Evolutionary conservation across 1,140 invertebrate genomes (phyloP).

Genomic region (Sesamia nonagrioides): DNA sequence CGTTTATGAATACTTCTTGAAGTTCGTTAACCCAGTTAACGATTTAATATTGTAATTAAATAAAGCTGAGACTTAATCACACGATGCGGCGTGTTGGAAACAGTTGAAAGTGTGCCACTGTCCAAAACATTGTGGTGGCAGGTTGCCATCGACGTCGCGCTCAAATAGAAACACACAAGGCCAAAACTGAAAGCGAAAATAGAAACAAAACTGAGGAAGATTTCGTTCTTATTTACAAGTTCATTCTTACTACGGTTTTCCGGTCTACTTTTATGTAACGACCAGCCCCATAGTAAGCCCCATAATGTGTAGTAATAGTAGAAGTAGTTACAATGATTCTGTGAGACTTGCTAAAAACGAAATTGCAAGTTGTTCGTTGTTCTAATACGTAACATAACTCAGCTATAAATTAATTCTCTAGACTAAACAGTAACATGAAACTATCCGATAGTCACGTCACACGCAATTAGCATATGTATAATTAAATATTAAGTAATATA

Average conservation of each 20-base stretch:
- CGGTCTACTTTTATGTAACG: slow-evolving; percentile 34
- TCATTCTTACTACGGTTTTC: slow-evolving; percentile 21
- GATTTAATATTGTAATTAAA: slow-evolving; percentile 80
- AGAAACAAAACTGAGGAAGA: slow-evolving; percentile 69
- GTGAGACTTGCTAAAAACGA: slow-evolving; percentile 11
- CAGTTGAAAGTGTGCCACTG: slow-evolving; percentile 73
- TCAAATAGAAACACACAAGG: slow-evolving; percentile 79
- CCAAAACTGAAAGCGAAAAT: slow-evolving; percentile 81
- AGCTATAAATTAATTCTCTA: slow-evolving; percentile 3
- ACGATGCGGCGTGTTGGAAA: slow-evolving; percentile 56
- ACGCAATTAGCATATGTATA: background rate
- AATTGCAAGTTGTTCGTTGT: slow-evolving; percentile 34
- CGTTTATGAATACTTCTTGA: slow-evolving; percentile 69
- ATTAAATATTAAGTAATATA: slow-evolving; percentile 1
- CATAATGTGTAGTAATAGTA: no score
- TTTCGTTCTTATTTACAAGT: slow-evolving; percentile 53
- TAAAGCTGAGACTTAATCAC: slow-evolving; percentile 61
- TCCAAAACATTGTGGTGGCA: slow-evolving; percentile 82
- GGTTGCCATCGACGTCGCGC: slow-evolving; percentile 69
- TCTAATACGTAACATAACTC: slow-evolving; percentile 1
- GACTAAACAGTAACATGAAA: slow-evolving; percentile 34
- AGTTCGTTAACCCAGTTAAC: slow-evolving; percentile 83
- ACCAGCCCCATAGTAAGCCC: background rate
- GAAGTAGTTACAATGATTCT: background rate
- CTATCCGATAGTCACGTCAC: background rate